Evolutionary conservation across 2,888 invertebrate genomes (phyloP).

Genomic region (Calameuta pallipes): DNA sequence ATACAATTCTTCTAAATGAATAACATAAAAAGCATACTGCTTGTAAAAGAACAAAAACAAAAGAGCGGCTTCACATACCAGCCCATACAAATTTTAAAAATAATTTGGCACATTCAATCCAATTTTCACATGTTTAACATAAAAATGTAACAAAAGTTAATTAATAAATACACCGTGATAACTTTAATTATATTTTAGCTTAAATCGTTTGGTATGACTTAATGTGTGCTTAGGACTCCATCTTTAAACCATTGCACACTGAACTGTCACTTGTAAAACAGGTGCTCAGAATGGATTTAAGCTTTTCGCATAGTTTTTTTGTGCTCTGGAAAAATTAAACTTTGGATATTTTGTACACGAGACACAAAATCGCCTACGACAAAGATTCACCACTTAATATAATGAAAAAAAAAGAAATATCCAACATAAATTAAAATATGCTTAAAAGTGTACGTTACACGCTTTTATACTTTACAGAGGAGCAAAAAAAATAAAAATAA

Average conservation of each 20-base stretch:
- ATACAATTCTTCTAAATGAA: not conserved
- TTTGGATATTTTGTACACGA: too few species aligned
- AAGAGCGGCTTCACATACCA: not conserved
- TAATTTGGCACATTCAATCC: slow-evolving; percentile 23
- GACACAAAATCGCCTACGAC: too few species aligned
- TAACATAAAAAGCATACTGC: not conserved
- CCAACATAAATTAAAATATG: slow-evolving; percentile 1
- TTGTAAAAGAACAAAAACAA: not conserved
- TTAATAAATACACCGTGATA: slow-evolving; percentile 22
- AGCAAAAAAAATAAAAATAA: not conserved
- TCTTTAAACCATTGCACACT: slow-evolving; percentile 1
- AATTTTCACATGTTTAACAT: slow-evolving; percentile 21
- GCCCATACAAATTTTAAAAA: slow-evolving; percentile 1
- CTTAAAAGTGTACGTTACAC: not conserved
- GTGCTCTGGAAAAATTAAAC: too few species aligned
- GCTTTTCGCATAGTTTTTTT: too few species aligned
- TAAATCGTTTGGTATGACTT: slow-evolving; percentile 9
- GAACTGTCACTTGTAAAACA: not conserved
- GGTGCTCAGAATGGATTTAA: too few species aligned
- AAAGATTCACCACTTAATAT: not conserved
- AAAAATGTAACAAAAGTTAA: slow-evolving; percentile 32
- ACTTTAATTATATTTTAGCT: not conserved
- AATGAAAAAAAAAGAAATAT: not conserved
- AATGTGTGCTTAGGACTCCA: slow-evolving; percentile 2
- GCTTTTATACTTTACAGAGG: not conserved